These are phyloP conservation scores for Myotis brandtii DNA, from an alignment of 2,113 vertebrate genomes.

Conservation along the genomic window DNA sequence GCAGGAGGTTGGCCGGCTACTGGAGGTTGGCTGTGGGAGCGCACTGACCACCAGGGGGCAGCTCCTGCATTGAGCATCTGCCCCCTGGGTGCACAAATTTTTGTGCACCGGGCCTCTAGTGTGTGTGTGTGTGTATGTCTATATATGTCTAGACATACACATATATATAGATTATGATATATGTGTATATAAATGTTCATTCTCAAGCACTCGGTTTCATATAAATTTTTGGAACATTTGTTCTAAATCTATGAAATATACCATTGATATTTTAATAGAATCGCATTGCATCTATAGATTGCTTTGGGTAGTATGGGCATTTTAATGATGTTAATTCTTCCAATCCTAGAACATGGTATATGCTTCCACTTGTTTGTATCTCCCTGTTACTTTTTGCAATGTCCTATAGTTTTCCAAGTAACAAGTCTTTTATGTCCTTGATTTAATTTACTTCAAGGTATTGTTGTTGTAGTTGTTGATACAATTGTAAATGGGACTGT, in stretches of 20 bases:
- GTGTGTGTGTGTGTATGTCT: too few relatives aligned
- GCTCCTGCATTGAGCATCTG: too few relatives aligned
- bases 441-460: background rate
- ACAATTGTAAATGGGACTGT: background rate
- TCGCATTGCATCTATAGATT: background rate
- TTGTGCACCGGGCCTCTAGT: too few relatives aligned
- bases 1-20: too few relatives aligned
- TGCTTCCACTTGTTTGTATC: background rate
- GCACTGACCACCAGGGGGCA: too few relatives aligned
- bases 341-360: background rate
- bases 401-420: background rate
- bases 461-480: background rate
- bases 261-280: background rate
- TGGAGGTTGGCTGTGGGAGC: too few relatives aligned
- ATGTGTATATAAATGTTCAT: too few relatives aligned
- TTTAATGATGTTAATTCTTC: background rate
- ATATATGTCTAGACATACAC: too few relatives aligned
- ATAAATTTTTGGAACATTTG: background rate
- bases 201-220: background rate
- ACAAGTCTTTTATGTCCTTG: background rate
- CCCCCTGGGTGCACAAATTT: too few relatives aligned
- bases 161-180: too few relatives aligned
- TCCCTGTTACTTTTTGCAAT: background rate
- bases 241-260: background rate
- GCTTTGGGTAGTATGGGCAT: background rate